These are phyloP conservation scores for Ariopsis seemanni DNA, from an alignment of 2,113 vertebrate genomes.

Conservation along the genomic window DNA sequence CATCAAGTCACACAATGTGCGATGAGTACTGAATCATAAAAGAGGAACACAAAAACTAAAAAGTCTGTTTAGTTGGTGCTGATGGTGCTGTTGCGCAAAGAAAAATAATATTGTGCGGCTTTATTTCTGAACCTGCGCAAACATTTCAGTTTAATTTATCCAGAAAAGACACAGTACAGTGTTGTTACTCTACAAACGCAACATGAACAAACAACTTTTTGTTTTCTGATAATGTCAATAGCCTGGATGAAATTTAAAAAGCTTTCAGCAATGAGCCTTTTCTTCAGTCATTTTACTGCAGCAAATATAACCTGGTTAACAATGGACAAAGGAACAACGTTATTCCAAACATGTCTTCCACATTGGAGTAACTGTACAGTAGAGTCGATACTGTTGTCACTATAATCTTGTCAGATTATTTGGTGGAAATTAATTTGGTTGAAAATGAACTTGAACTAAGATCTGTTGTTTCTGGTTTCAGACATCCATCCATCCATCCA, in stretches of 20 bases:
- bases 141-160: background rate
- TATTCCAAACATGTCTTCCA: background rate
- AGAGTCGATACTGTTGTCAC: background rate
- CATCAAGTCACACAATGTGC: background rate
- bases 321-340: background rate
- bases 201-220: background rate
- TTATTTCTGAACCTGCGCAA: background rate
- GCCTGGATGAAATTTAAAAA: background rate
- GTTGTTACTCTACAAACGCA: background rate
- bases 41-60: background rate
- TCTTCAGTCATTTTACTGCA: background rate
- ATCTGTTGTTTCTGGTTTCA: background rate
- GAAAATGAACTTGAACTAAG: background rate
- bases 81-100: background rate
- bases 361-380: background rate
- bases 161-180: background rate
- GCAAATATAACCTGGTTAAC: background rate
- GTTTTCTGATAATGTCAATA: background rate
- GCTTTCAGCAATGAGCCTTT: background rate
- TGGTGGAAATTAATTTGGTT: background rate
- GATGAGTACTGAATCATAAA: background rate
- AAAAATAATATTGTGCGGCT: background rate
- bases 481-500: background rate
- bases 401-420: background rate
- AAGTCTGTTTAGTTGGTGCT: background rate